Base-by-base conservation (phyloP, 2,113 vertebrate genomes). In the Eulemur macaco region DNA sequence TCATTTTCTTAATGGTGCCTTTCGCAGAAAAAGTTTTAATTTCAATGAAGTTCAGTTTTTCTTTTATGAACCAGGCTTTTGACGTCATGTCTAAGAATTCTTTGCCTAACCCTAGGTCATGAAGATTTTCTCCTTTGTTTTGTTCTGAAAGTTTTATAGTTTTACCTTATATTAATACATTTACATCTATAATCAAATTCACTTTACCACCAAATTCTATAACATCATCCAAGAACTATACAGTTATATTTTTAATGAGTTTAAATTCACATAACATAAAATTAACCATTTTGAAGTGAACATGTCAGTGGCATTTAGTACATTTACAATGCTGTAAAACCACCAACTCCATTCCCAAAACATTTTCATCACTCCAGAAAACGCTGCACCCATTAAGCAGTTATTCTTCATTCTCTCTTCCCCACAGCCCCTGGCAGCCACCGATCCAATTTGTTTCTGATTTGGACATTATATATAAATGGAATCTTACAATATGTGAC, bases 221-320 rank as follows among this genome's bases (percentile, higher is more conserved):
- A 82, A 86, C 82, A 64, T 83, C 23, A 91, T 42, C 76, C 29
- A 83, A 84, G 83, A 63, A 87, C 58, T 45, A 52, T 52, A 60
- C 66, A 60, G 74, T 86, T 81, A n/a, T 20, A 91, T 74, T 94
- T 94, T 73, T 47, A 94, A 78, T 83, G 76, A 77, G 20, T 68
- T 93, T 68, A 60, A 93, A 63, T 76, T 86, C 39, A 86, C 5
- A 74, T 31, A 66, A 74, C 23, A 74, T 78, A 64, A 73, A 95
- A 68, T 68, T 39, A 73, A 77, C 25, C 76, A 92, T 66, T 84
- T 87, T 45, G 15, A 81, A 63, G 37, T 42, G 21, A 54, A 78
- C 29, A 37, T 34, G 58, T 52, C 23, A 52, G 14, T 78, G 52
- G 27, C 20, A n/a, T 37, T 95, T 54, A 87, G 31, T 25, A 31